phyloP scores from a whole-genome alignment of 92 coral and sea anemone genomes.

The Meandrina meandrites region DNA sequence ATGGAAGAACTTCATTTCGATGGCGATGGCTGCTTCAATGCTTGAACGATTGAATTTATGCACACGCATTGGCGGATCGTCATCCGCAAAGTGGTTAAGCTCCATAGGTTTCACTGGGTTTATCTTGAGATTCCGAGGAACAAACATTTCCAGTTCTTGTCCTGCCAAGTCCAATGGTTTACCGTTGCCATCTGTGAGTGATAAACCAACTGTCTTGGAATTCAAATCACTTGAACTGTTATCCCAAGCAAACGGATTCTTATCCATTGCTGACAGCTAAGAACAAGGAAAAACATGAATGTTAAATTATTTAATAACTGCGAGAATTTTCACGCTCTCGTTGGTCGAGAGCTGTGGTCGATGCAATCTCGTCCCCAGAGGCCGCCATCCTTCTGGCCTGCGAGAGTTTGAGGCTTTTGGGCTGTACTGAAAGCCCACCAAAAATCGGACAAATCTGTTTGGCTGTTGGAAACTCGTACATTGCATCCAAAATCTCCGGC shows the following conservation, averaged over 20 bases:
- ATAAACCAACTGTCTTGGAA: slow-evolving; percentile 85
- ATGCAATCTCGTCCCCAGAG: no score
- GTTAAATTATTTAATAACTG: neutral
- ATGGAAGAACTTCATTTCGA: slow-evolving; percentile 70
- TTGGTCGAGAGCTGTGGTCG: no score
- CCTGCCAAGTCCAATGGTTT: slow-evolving; percentile 83
- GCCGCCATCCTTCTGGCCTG: no score
- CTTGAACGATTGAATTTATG: slow-evolving; percentile 93
- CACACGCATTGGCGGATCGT: slow-evolving; percentile 85
- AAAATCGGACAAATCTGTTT: no score
- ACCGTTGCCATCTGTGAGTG: slow-evolving; percentile 86
- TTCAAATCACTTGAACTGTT: slow-evolving; percentile 79
- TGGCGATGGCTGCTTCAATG: slow-evolving; percentile 72
- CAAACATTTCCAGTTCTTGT: slow-evolving; percentile 84
- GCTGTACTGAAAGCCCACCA: no score
- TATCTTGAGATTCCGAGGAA: slow-evolving; percentile 76
- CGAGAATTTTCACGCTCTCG: no score
- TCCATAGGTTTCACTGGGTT: slow-evolving; percentile 77
- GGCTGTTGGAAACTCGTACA: no score
- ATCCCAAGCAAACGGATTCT: slow-evolving; percentile 83
- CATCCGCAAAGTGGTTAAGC: slow-evolving; percentile 70
- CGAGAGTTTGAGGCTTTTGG: no score
- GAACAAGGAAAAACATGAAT: neutral
- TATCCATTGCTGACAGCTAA: slow-evolving; percentile 87
- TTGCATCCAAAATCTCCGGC: no score